Percentiles rank a stretch among this genome's conserved stretches.
Conservation (phyloP, 2,888 invertebrate species). For the Cylloceria caligata region DNA sequence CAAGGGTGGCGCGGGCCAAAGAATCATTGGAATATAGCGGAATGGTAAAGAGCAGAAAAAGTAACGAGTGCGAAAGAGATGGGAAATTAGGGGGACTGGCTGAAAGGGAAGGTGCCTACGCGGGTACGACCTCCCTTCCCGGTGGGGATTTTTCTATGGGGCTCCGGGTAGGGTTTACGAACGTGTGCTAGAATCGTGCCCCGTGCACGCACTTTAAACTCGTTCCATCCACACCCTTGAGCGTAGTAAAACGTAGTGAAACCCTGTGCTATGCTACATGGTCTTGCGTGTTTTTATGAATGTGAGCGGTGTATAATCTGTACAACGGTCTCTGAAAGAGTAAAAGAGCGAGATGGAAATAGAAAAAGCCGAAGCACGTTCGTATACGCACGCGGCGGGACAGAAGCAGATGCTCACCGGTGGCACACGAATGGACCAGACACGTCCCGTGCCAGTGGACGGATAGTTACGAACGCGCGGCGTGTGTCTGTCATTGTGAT, state of each 20-base stretch:
- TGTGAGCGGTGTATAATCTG: conserved; percentile 41
- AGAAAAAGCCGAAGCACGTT: conserved; percentile 60
- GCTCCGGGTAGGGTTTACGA: conserved; percentile 34
- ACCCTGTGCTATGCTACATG: conserved; percentile 11
- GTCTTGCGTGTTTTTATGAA: conserved; percentile 28
- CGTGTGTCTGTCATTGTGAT: conserved; percentile 83
- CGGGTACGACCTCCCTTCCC: conserved; percentile 25
- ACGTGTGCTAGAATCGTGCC: conserved; percentile 65
- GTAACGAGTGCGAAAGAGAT: conserved; percentile 39
- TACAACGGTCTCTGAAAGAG: conserved; percentile 47
- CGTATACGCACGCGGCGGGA: conserved; percentile 67
- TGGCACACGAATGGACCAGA: conserved; percentile 65
- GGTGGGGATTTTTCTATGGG: conserved; percentile 52
- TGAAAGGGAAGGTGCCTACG: conserved; percentile 60
- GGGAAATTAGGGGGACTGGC: conserved; percentile 42
- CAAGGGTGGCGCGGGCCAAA: conserved; percentile 76
- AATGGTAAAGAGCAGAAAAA: conserved; percentile 34
- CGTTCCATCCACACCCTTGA: conserved; percentile 48
- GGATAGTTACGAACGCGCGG: conserved; percentile 77
- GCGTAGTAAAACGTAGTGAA: conserved; percentile 46
- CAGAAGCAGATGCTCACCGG: conserved; percentile 70
- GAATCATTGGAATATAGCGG: conserved; percentile 45
- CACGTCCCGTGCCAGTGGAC: conserved; percentile 69
- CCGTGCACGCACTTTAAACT: conserved; percentile 61
- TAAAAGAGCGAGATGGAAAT: conserved; percentile 14